Percentiles rank a stretch among this genome's conserved stretches.
phyloP scores from a whole-genome alignment of 2,888 invertebrate species.

The Eupithecia subfuscata region DNA sequence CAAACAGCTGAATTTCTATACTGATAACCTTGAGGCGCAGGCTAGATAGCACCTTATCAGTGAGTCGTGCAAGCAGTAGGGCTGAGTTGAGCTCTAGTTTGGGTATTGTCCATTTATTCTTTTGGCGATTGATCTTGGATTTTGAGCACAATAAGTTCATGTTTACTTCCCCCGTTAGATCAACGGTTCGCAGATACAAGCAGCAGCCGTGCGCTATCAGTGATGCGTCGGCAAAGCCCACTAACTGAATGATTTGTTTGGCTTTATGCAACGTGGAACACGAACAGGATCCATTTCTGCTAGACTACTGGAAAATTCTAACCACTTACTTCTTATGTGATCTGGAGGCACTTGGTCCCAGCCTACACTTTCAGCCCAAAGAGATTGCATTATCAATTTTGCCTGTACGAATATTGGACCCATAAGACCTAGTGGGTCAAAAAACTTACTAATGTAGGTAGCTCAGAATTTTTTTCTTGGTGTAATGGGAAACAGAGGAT shows the following conservation, averaged over 20 bases:
- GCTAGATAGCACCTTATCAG: constrained; percentile 23
- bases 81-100: constrained; percentile 39
- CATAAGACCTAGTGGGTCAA: constrained; percentile 22
- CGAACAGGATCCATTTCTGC: constrained; percentile 2
- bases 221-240: constrained; percentile 14
- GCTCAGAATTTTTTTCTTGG: constrained; percentile 27
- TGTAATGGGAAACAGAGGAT: not conserved
- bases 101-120: constrained; percentile 31
- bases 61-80: constrained; percentile 34
- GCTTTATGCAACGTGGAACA: not conserved
- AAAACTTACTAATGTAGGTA: constrained; percentile 27
- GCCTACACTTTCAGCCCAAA: constrained; percentile 18
- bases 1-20: constrained; percentile 21
- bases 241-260: not conserved
- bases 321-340: constrained; percentile 3
- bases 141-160: constrained; percentile 19
- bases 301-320: not conserved
- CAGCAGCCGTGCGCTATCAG: constrained; percentile 4
- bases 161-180: not conserved
- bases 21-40: constrained; percentile 17
- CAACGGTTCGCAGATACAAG: constrained; percentile 1
- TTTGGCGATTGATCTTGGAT: constrained; percentile 17
- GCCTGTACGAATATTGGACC: constrained; percentile 27
- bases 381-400: constrained; percentile 21
- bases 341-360: constrained; percentile 7